Evolutionary conservation across 1,140 invertebrate species (phyloP), one percentile per base, ranked within the genome.

Genomic region (Metopolophium dirhodum): DNA sequence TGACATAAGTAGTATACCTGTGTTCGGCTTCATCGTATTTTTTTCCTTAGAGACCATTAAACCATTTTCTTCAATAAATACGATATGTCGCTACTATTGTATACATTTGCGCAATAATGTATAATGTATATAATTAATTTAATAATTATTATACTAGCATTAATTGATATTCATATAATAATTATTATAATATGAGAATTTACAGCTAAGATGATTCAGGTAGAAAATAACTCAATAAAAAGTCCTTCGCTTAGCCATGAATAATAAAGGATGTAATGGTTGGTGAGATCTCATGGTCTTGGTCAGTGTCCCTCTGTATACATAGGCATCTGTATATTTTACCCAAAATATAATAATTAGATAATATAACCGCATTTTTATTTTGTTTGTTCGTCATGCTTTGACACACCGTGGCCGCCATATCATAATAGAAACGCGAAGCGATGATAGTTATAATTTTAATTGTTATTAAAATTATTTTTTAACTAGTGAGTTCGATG

Each of bases 221-320:
- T 86, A 26, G 35, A 86, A 47, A 86, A 86, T 86, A 86, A 86
- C 49, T 89, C 87, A 54, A 89, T 89, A 89, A 54, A 54, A 89
- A 89, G 87, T 89, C 87, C 87, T 89, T 89, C 87, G 49, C 23
- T 89, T 37, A 89, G 87, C 87, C 87, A 89, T 89, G 87, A 89
- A 89, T 54, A 35, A 54, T 89, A 89, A 89, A 89, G 22, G 87
- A 89, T 54, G 87, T 89, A 54, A 91, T 77, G 90, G 90, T 77
- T 91, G 68, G 90, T 2, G 14, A 91, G n/a, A 91, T 91, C n/a
- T 77, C 90, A 91, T 82, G 90, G 61, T 91, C 90, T 91, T 91
- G 90, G 90, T 91, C 90, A 82, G 90, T 49, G 90, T 91, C 68
- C 61, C 90, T 91, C 57, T 91, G 30, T 11, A 30, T 30, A 49